Percentiles rank a stretch among this genome's conserved stretches.
Conservation (phyloP, 2,888 invertebrate genomes). For the Hyppa rectilinea region DNA sequence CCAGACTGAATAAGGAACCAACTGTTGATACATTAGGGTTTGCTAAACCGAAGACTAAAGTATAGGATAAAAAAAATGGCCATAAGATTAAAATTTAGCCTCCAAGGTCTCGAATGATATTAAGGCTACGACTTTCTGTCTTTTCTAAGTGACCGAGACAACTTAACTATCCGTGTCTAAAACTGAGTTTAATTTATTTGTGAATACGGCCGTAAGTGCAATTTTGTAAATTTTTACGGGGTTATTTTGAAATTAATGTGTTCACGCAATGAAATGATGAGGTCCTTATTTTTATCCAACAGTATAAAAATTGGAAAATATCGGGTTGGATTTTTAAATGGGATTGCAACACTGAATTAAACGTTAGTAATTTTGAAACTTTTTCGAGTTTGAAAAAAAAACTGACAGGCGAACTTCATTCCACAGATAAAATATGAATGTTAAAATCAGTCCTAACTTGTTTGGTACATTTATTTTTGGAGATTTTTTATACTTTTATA, state of each 20-base stretch:
- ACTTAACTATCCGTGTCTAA: too few relatives aligned
- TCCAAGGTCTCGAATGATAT: not conserved
- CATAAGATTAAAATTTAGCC: not conserved
- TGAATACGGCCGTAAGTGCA: too few relatives aligned
- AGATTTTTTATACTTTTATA: constrained; percentile 3
- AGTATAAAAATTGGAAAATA: not conserved
- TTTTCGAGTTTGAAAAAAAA: not conserved
- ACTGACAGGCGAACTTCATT: not conserved
- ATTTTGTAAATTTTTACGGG: not conserved
- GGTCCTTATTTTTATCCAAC: not conserved
- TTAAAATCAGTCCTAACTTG: not conserved
- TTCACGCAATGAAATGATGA: not conserved
- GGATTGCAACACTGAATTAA: too few relatives aligned
- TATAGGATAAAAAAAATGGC: not conserved
- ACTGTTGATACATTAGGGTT: constrained; percentile 79
- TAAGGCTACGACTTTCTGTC: not conserved
- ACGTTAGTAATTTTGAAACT: too few relatives aligned
- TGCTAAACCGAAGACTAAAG: constrained; percentile 33
- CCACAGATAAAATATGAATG: not conserved
- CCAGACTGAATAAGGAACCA: constrained; percentile 89
- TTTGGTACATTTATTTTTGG: not conserved
- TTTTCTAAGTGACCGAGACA: not conserved
- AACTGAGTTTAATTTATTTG: too few relatives aligned
- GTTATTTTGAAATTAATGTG: not conserved
- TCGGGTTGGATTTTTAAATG: not conserved